Evolutionary conservation across 2,888 invertebrate genomes (phyloP).

Genomic region (Thecophora atra): DNA sequence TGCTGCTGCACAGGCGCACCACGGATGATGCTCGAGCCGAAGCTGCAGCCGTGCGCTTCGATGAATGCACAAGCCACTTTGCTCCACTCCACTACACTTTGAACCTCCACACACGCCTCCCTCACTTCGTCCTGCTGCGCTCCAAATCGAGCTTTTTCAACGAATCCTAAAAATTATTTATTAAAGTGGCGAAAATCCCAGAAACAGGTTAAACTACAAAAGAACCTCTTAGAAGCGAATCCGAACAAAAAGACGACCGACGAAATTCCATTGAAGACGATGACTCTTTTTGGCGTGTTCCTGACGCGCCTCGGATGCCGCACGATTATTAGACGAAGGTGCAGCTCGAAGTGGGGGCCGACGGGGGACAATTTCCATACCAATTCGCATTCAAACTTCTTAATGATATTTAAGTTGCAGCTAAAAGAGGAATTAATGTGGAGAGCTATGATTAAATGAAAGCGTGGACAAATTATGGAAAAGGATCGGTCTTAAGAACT

Average conservation of each 20-base stretch:
- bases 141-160: slow-evolving; percentile 19
- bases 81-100: background rate
- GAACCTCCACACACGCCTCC: background rate
- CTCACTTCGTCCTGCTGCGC: background rate
- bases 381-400: slow-evolving; percentile 22
- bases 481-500: too few species aligned
- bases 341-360: too few species aligned
- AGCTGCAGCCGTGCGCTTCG: background rate
- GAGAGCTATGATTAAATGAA: too few species aligned
- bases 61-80: slow-evolving; percentile 10
- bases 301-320: background rate
- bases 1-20: slow-evolving; percentile 30
- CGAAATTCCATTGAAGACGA: slow-evolving; percentile 52
- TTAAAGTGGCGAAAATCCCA: slow-evolving; percentile 60
- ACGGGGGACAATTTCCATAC: too few species aligned
- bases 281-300: slow-evolving; percentile 23
- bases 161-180: slow-evolving; percentile 64
- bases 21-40: slow-evolving; percentile 1
- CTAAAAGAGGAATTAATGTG: too few species aligned
- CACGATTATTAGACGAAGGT: background rate
- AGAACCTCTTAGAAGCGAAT: slow-evolving; percentile 5
- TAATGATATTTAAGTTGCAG: slow-evolving; percentile 35
- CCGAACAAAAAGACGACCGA: slow-evolving; percentile 44
- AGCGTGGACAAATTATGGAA: too few species aligned
- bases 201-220: slow-evolving; percentile 60